Conservation (phyloP, 2,113 vertebrate genomes). For the Tichodroma muraria region DNA sequence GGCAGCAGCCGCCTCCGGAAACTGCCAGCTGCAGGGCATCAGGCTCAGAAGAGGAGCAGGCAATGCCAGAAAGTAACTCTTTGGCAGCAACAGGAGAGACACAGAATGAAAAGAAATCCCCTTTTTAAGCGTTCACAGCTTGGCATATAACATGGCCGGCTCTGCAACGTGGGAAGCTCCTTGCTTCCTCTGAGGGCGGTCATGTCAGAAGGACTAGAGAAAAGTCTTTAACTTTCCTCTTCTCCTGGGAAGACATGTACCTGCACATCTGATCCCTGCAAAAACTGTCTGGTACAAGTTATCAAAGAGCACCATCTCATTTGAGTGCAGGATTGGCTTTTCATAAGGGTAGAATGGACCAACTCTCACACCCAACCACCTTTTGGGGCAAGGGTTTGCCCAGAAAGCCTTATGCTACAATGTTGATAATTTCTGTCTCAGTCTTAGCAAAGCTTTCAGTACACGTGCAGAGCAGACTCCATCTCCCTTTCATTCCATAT, state of each 20-base stretch:
- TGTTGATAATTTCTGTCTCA: not conserved
- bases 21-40: not conserved
- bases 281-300: not conserved
- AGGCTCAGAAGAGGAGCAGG: not conserved
- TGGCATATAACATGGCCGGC: fast-evolving
- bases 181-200: not conserved
- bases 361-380: not conserved
- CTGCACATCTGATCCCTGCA: not conserved
- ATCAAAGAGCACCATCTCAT: not conserved
- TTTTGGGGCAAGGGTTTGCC: not conserved
- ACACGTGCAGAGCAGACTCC: not conserved
- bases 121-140: fast-evolving
- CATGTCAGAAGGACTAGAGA: not conserved
- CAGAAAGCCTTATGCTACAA: not conserved
- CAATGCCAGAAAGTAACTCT: not conserved
- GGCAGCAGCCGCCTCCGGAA: fast-evolving
- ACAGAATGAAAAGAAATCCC: not conserved
- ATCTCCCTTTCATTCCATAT: not conserved
- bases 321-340: not conserved
- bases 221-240: not conserved
- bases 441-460: not conserved
- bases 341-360: not conserved
- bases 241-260: not conserved
- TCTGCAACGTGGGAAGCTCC: fast-evolving
- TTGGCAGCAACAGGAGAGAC: not conserved